These are phyloP conservation scores for Anadara kagoshimensis DNA, from an alignment of 1,140 invertebrate species.

Conservation along the genomic window DNA sequence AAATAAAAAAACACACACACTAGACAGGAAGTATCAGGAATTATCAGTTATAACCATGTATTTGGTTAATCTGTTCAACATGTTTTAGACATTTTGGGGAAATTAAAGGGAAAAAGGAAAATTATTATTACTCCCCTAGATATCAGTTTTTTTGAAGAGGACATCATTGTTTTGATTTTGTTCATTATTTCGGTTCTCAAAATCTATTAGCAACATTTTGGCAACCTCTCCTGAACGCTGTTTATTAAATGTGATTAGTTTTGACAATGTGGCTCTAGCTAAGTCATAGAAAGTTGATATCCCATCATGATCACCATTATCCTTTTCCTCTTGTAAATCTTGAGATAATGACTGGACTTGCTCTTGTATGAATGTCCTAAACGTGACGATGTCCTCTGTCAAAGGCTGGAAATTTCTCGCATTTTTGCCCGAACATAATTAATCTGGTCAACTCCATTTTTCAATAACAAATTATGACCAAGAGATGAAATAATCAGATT, in stretches of 20 bases:
- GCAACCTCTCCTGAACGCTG: background rate
- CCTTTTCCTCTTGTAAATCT: background rate
- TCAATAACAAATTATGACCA: background rate
- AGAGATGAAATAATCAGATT: background rate
- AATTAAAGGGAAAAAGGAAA: too few relatives aligned
- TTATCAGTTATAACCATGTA: too few relatives aligned
- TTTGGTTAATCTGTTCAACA: too few relatives aligned
- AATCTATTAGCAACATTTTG: too few relatives aligned
- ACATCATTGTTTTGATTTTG: too few relatives aligned
- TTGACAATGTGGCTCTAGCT: background rate
- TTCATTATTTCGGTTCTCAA: too few relatives aligned
- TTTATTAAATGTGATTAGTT: conserved; percentile 2
- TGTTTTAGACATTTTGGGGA: too few relatives aligned
- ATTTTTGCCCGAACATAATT: conserved; percentile 1
- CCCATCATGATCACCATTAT: background rate
- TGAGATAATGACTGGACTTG: background rate
- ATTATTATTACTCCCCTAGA: too few relatives aligned
- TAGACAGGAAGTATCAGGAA: too few relatives aligned
- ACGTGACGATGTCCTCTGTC: background rate
- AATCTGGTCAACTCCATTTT: background rate
- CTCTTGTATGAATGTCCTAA: background rate
- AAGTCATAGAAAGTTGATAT: conserved; percentile 1
- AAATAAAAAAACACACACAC: too few relatives aligned
- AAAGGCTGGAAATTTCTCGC: background rate
- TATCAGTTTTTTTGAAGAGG: too few relatives aligned